A percentile compares a stretch with the other conserved stretches of the same genome.
phyloP scores from a whole-genome alignment of 2,888 invertebrate species.

The Drosophila limbata region DNA sequence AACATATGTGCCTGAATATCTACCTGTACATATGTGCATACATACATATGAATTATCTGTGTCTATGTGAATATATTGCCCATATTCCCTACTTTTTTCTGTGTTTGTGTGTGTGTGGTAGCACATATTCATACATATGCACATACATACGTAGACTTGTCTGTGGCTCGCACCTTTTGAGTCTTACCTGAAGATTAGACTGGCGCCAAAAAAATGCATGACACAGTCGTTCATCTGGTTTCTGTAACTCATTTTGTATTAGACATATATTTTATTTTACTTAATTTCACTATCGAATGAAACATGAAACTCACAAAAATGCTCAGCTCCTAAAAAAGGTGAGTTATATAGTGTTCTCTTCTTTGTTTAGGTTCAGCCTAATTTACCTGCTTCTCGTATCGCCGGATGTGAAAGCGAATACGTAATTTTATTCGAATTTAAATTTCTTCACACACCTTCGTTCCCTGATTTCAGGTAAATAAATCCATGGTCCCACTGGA shows the following conservation, averaged over 20 bases:
- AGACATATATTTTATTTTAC: not conserved
- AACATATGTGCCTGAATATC: slow-evolving; percentile 18
- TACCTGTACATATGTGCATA: slow-evolving; percentile 10
- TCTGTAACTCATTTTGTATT: slow-evolving; percentile 1
- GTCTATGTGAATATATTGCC: slow-evolving; percentile 11
- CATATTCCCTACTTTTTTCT: slow-evolving; percentile 3
- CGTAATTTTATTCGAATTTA: slow-evolving; percentile 30
- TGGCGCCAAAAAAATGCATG: slow-evolving; percentile 37
- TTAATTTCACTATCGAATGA: not conserved
- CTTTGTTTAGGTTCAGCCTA: slow-evolving; percentile 36
- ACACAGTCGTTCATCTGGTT: slow-evolving; percentile 13
- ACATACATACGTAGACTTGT: not conserved
- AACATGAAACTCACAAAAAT: not conserved
- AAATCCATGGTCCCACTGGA: not conserved
- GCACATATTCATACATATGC: not conserved
- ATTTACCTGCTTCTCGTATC: slow-evolving; percentile 33
- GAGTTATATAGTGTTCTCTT: not conserved
- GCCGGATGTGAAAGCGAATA: slow-evolving; percentile 22
- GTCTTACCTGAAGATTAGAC: slow-evolving; percentile 67
- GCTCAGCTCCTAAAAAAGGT: not conserved
- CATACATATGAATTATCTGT: slow-evolving; percentile 6
- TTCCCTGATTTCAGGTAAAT: slow-evolving; percentile 1
- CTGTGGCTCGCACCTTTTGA: slow-evolving; percentile 24
- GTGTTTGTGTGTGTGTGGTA: slow-evolving; percentile 7
- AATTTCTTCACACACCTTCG: slow-evolving; percentile 17